Conservation (phyloP, 2,888 invertebrate species). For the Mimumesa dahlbomi region DNA sequence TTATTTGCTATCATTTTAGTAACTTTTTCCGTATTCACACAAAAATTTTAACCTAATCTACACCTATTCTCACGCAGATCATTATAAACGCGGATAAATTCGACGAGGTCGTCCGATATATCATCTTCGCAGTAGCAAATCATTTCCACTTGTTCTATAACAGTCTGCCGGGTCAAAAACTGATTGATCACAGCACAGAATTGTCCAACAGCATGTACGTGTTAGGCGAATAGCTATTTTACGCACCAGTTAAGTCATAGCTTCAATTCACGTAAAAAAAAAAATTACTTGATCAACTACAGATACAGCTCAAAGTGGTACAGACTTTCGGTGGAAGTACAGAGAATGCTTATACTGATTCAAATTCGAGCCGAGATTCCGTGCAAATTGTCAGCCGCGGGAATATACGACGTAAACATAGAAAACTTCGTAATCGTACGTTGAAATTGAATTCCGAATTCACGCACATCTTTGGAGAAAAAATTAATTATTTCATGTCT, state of each 20-base stretch:
- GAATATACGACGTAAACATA: slow-evolving; percentile 24
- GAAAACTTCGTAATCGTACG: slow-evolving; percentile 31
- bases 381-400: slow-evolving; percentile 26
- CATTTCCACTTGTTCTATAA: slow-evolving; percentile 17
- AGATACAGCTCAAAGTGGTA: slow-evolving; percentile 28
- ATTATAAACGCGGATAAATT: too few relatives aligned
- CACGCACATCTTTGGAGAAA: neutral
- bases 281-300: too few relatives aligned
- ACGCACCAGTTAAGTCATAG: neutral
- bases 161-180: slow-evolving; percentile 20
- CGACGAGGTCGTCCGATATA: too few relatives aligned
- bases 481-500: neutral
- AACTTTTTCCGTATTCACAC: too few relatives aligned
- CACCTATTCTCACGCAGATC: too few relatives aligned
- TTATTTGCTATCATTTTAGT: too few relatives aligned
- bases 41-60: too few relatives aligned
- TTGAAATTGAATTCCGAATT: neutral
- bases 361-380: slow-evolving; percentile 9
- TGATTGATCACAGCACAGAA: slow-evolving; percentile 15
- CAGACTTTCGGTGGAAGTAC: slow-evolving; percentile 2
- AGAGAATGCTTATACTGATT: slow-evolving; percentile 20
- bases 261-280: too few relatives aligned
- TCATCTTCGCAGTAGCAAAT: slow-evolving; percentile 4
- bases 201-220: slow-evolving; percentile 4
- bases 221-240: neutral